Evolutionary conservation across 2,797 vertebrate species (phyloP).

Genomic region (Danio choprae): DNA sequence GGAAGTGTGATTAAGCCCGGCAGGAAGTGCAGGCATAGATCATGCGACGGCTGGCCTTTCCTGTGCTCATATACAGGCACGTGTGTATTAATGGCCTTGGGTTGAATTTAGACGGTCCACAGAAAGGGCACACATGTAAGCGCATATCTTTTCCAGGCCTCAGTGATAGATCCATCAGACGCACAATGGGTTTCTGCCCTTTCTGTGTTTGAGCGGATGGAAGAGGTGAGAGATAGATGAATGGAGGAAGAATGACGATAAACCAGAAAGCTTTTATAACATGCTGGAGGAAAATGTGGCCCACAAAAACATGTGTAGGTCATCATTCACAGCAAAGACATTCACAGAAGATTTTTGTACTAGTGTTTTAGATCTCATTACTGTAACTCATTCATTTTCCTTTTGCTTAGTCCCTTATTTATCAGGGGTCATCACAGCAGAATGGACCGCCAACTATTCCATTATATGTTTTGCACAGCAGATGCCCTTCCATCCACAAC

Average conservation of each 20-base stretch:
- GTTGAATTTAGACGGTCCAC: neutral
- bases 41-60: conserved; percentile 18
- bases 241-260: conserved; percentile 32
- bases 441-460: too few species aligned
- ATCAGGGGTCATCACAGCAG: too few species aligned
- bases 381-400: too few species aligned
- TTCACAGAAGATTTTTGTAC: too few species aligned
- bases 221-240: conserved; percentile 22
- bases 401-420: too few species aligned
- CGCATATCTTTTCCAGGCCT: conserved; percentile 3
- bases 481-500: too few species aligned
- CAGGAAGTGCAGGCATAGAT: conserved; percentile 31
- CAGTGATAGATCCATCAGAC: conserved; percentile 35
- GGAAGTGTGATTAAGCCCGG: conserved; percentile 41
- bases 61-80: conserved; percentile 24
- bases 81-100: conserved; percentile 18
- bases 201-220: conserved; percentile 28
- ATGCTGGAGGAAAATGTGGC: neutral
- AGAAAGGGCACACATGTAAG: conserved; percentile 39
- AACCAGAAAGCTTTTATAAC: neutral
- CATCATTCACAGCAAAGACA: neutral
- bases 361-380: neutral
- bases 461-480: too few species aligned
- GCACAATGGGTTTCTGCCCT: conserved; percentile 44
- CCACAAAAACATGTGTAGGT: neutral